Base-by-base conservation (phyloP, 2,888 invertebrate species). In the Pristionchus entomophagus region DNA sequence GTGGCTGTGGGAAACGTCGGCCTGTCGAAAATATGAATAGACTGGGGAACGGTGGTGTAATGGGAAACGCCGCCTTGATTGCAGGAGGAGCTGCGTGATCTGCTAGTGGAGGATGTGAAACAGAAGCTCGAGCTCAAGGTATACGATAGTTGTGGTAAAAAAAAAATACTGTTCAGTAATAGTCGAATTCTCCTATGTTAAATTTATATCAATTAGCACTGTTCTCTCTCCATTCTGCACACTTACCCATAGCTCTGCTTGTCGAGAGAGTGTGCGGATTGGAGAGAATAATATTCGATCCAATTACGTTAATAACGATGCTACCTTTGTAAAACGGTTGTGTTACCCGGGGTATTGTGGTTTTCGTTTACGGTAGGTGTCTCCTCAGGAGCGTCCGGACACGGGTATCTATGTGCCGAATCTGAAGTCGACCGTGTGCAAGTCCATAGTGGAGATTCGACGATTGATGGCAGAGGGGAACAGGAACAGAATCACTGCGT, bases 391-490 rank as follows among this genome's bases (percentile, higher is more conserved):
- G 94, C 95, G 96, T 92, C 95, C 96, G 10, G 96, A 96, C 90
- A 96, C 95, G 89, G 98, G 98, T 0, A 97, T 99, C 86, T 97
- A 97, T 95, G 98, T 99, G 53, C 97, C 97, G 89, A 94, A 89
- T 86, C 88, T 93, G n/a, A 97, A 97, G 92, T 97, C 97, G 5
- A 96, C 97, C 93, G 96, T 97, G 85, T 98, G 99, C 94, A 97
- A 97, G 94, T 97, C 96, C 89, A 96, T 97, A 22, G 96, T 96
- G 90, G 99, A 99, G 94, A 98, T 99, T 95, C 95, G 97, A 89
- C 96, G 96, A 91, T 96, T 98, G 69, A 97, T 99, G 98, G 96
- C 96, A 90, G 95, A 96, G 77, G 99, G 99, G 84, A 98, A 98
- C 94, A 96, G 96, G 91, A 97, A 97, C 94, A 96, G 99, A 91